Evolutionary conservation across 2,888 invertebrate species (phyloP), one percentile per base, ranked within the genome.

Genomic region (Eremobia ochroleuca): DNA sequence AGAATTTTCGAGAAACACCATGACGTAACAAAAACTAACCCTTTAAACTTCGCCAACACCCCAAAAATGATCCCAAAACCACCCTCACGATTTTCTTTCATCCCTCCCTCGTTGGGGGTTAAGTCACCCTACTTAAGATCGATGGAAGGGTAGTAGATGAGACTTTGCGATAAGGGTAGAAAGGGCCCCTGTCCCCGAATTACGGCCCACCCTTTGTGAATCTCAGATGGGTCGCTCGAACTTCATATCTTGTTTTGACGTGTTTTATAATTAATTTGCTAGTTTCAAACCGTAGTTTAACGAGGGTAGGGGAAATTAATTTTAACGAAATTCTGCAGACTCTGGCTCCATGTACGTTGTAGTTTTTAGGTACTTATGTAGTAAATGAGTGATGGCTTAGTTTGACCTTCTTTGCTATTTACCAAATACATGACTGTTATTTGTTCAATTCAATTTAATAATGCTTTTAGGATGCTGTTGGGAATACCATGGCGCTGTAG

Each of bases 121-220:
- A 96, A 96, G 96, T 96, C 95, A 95, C 96, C 96, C 96, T 94
- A 92, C 95, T 96, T 96, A 97, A 97, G 97, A 97, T 97, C 96
- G 96, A 96, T 96, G 97, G 94, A 92, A 94, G 95, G 96, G 95
- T 90, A 91, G 88, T 89, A 94, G 95, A 96, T 95, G 94, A 95
- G 94, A 95, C 95, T 95, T 94, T 92, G 92, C 95, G 96, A 96
- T 96, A 96, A 96, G 95, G 96, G 96, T 93, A 90, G 92, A 92
- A 91, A 93, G 93, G 87, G 81, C 92, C 92, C 91, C 83, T 88
- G 91, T 92, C 93, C 94, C 91, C 92, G 94, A 95, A 94, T 94
- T 95, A 94, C 93, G 94, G 90, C 89, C 86, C 94, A 94, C 94
- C 96, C 96, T 96, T 95, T 96, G 92, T 92, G 93, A 94, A 88